Percentiles rank a stretch among this genome's conserved stretches.
These are phyloP conservation scores for Empis livida DNA, from an alignment of 2,888 invertebrate species.

Conservation along the genomic window DNA sequence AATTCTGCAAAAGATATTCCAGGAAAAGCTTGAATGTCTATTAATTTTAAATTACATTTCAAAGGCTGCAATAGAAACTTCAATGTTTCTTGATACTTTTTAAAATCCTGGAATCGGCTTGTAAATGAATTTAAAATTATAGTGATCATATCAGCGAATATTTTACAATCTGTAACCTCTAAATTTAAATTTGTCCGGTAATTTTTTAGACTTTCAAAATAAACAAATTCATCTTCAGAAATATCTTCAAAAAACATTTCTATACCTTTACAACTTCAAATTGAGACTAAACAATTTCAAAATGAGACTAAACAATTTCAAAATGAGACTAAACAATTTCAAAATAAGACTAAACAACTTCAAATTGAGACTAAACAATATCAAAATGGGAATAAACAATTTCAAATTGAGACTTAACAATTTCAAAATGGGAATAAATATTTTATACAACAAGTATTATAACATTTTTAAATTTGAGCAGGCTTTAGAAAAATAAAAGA, in stretches of 20 bases:
- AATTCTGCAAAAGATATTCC: not conserved
- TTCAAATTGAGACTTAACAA: not conserved
- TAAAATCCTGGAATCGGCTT: not conserved
- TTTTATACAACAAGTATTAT: not conserved
- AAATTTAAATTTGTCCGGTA: not conserved
- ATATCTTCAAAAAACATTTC: not conserved
- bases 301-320: too few species aligned
- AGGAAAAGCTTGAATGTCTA: not conserved
- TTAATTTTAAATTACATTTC: not conserved
- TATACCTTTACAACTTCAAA: not conserved
- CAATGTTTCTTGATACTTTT: not conserved
- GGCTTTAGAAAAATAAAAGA: constrained; percentile 1
- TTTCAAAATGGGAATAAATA: not conserved
- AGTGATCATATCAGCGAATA: not conserved
- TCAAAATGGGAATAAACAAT: too few species aligned
- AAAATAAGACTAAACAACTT: too few species aligned
- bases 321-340: too few species aligned
- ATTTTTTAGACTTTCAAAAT: not conserved
- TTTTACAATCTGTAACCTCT: not conserved
- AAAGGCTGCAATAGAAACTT: not conserved
- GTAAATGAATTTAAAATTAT: not conserved
- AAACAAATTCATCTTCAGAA: not conserved
- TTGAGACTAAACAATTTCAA: too few species aligned
- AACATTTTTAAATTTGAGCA: constrained; percentile 1
- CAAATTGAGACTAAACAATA: too few species aligned